phyloP scores from a whole-genome alignment of 2,888 invertebrate genomes.

The Cryptocephalus moraei region DNA sequence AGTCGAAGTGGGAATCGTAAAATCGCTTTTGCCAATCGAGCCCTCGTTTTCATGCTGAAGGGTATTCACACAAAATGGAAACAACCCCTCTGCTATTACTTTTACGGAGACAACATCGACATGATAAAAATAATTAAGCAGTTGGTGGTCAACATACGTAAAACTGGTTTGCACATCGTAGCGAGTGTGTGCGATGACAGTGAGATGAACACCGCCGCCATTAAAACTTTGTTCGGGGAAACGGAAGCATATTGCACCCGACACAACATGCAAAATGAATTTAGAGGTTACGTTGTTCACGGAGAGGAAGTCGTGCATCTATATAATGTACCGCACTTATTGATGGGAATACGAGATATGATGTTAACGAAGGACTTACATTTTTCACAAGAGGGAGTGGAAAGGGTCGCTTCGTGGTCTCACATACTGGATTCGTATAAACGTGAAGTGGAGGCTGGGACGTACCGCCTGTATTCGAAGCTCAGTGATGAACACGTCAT shows the following conservation, averaged over 20 bases:
- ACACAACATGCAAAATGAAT: slow-evolving; percentile 3
- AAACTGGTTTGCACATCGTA: neutral
- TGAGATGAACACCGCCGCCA: slow-evolving; percentile 4
- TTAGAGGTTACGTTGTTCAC: slow-evolving; percentile 3
- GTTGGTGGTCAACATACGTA: neutral
- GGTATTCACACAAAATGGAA: too few relatives aligned
- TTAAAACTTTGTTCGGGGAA: slow-evolving; percentile 1
- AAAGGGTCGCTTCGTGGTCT: slow-evolving; percentile 7
- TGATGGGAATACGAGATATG: slow-evolving; percentile 13
- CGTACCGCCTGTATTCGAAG: slow-evolving; percentile 2
- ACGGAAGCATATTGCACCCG: neutral
- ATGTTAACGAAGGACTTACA: slow-evolving; percentile 6
- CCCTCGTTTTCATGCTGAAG: too few relatives aligned
- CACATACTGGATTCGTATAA: slow-evolving; percentile 4
- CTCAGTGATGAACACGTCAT: slow-evolving; percentile 7
- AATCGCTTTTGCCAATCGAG: too few relatives aligned
- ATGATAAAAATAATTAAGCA: slow-evolving; percentile 1
- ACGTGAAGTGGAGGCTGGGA: slow-evolving; percentile 2
- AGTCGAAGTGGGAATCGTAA: too few relatives aligned
- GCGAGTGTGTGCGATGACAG: slow-evolving; percentile 6
- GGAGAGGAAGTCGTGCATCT: slow-evolving; percentile 6
- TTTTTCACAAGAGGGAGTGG: slow-evolving; percentile 3
- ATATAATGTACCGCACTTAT: slow-evolving; percentile 8
- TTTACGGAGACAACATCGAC: neutral
- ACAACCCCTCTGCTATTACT: too few relatives aligned